Evolutionary conservation across 2,888 invertebrate genomes (phyloP).

Genomic region (Thera obeliscata): DNA sequence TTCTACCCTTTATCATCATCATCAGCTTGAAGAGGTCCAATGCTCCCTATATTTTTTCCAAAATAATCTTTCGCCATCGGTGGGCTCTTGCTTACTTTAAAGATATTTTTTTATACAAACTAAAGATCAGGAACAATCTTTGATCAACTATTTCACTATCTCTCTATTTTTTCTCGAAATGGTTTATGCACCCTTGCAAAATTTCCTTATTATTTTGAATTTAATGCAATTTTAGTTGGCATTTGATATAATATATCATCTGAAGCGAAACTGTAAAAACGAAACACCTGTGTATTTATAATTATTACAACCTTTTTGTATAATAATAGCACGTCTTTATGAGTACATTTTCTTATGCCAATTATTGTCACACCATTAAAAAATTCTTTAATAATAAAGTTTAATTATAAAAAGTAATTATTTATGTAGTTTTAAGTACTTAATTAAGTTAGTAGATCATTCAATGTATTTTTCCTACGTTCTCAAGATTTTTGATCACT

Average conservation of each 20-base stretch:
- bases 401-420: background rate
- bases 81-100: no score
- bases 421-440: background rate
- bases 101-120: no score
- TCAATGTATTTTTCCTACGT: background rate
- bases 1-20: no score
- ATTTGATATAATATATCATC: background rate
- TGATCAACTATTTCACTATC: no score
- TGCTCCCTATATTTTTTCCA: no score
- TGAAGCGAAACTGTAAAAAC: background rate
- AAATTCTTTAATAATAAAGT: background rate
- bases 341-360: background rate
- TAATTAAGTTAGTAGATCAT: background rate
- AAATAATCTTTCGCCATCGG: no score
- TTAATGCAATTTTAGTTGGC: constrained; percentile 12
- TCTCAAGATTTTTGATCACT: no score
- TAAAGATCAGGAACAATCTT: no score
- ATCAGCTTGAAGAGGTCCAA: no score
- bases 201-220: background rate
- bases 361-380: background rate
- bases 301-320: constrained; percentile 5
- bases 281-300: background rate
- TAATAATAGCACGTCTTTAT: background rate
- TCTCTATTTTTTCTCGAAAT: no score
- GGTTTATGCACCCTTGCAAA: no score